Evolutionary conservation across 2,888 invertebrate species (phyloP), one percentile per base, ranked within the genome.

Genomic region (Drosophila longiperda): DNA sequence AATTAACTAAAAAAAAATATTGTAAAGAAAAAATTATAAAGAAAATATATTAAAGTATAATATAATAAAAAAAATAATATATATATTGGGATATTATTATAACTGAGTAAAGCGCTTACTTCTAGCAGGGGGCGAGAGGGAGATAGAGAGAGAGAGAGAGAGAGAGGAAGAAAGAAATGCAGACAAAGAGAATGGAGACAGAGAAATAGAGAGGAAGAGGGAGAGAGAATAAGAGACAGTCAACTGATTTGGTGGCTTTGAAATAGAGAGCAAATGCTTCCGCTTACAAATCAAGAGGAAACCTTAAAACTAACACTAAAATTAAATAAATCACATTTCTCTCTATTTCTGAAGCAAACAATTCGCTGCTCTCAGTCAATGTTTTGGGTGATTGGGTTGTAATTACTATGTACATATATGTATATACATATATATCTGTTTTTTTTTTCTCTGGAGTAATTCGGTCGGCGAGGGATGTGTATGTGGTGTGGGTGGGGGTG

Each of bases 21-120:
- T 57, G 33, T 40, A 63, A 68, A 64, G 36, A 52, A 59, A 33
- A 64, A 62, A 68, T 68, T 29, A 64, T 45, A 67, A 50, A 40
- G 33, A 54, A 61, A 53, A 49, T 29, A 50, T 59, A 20, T 23
- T 20, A 45, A 55, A 67, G 11, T 7, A 61, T 65, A 52, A 61
- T 53, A 29, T 34, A 54, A 36, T 0, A 45, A 45, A 48, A 74
- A 64, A 33, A 62, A 69, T 62, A 64, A 45, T 26, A 54, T 42
- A 40, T 26, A 32, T n/a, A 2, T 33, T 32, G 61, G 52, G 29
- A 7, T 23, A 38, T 54, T 66, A 64, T 53, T 53, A 49, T 33
- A 49, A 40, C 55, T 66, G 60, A 73, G 64, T 59, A 55, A 57
- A 49, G 70, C 59, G 62, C 49, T 65, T 71, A 65, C 42, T 53